A percentile compares a stretch with the other conserved stretches of the same genome.
Conservation (phyloP, 2,797 vertebrate genomes). For the Phalloptychus januarius region DNA sequence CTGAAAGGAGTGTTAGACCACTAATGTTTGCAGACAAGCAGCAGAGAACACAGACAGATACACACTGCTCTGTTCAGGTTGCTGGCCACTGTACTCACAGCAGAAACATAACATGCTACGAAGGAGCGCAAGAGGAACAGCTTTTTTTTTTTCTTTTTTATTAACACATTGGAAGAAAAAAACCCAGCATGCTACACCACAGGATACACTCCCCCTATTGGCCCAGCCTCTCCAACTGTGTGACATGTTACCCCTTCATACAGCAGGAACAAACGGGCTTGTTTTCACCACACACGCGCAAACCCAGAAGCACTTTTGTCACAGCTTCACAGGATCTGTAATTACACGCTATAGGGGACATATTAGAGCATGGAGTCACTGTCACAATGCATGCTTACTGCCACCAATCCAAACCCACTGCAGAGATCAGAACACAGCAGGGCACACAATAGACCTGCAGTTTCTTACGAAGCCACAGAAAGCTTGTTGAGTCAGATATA, state of each 20-base stretch:
- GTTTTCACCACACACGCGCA: constrained; percentile 25
- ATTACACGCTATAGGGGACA: constrained; percentile 58
- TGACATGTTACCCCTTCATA: constrained; percentile 40
- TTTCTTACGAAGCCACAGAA: constrained; percentile 37
- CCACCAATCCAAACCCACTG: constrained; percentile 21
- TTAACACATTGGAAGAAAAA: constrained; percentile 12
- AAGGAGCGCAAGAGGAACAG: constrained; percentile 9
- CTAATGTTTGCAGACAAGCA: constrained; percentile 1
- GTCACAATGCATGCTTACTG: constrained; percentile 11
- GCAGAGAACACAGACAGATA: background rate
- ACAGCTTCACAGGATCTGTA: constrained; percentile 54
- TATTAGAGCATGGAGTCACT: constrained; percentile 21
- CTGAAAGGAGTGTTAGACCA: background rate
- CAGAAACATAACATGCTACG: constrained; percentile 22
- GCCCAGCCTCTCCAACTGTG: constrained; percentile 11
- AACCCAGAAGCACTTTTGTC: constrained; percentile 46
- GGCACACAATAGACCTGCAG: constrained; percentile 7
- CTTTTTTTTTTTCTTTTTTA: constrained; percentile 1
- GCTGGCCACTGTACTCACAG: background rate
- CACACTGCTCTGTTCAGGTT: background rate
- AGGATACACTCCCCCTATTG: background rate
- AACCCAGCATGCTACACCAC: background rate
- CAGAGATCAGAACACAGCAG: constrained; percentile 25
- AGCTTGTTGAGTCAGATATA: constrained; percentile 29
- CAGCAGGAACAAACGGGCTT: constrained; percentile 35